phyloP scores from a whole-genome alignment of 2,113 vertebrate species.

The Trogon melanurus region DNA sequence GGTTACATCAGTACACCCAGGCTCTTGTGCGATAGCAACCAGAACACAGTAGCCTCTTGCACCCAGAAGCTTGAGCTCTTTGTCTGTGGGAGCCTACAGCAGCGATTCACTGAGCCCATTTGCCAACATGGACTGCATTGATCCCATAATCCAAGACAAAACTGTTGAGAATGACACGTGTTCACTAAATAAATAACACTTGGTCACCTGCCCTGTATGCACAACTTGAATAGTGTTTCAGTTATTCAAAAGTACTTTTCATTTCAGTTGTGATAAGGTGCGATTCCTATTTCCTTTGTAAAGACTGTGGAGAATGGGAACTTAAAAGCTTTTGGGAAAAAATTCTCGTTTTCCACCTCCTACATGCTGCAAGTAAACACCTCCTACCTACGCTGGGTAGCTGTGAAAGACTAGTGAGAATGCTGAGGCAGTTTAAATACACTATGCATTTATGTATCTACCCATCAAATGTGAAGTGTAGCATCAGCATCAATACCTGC shows the following conservation, averaged over 20 bases:
- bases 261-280: background rate
- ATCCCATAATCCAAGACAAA: background rate
- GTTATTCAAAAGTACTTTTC: background rate
- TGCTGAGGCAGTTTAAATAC: background rate
- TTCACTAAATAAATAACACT: background rate
- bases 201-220: background rate
- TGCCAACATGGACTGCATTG: background rate
- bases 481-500: constrained; percentile 79
- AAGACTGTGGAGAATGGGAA: background rate
- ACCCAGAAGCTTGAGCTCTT: background rate
- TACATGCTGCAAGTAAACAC: background rate
- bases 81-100: background rate
- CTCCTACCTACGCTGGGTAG: background rate
- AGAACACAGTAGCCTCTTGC: background rate
- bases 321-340: background rate
- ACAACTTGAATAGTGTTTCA: background rate
- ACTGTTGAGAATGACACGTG: background rate
- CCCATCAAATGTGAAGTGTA: background rate
- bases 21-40: background rate
- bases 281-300: background rate
- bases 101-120: background rate
- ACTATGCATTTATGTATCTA: background rate
- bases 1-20: background rate
- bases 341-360: background rate
- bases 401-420: background rate